Percentiles rank a stretch among this genome's conserved stretches.
Conservation (phyloP, 1,140 invertebrate species). For the Cyphomyrmex costatus region DNA sequence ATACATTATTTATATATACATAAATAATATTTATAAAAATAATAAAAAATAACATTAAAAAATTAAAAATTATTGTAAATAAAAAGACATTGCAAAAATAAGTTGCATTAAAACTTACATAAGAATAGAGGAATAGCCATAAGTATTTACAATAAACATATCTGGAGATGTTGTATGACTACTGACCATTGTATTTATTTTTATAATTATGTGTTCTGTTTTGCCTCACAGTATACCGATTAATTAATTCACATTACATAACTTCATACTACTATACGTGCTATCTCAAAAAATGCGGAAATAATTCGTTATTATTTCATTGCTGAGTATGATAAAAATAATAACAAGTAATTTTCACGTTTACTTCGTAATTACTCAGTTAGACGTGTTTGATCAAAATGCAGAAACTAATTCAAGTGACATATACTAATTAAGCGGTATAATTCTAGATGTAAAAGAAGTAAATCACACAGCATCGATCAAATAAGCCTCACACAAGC, state of each 20-base stretch:
- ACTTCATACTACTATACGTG: constrained; percentile 5
- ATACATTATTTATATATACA: no score
- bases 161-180: not conserved
- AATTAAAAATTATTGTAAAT: not conserved
- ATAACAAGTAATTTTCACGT: constrained; percentile 17
- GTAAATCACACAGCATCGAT: not conserved
- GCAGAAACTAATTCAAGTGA: not conserved
- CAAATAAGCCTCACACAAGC: not conserved
- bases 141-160: not conserved
- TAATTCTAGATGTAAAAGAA: not conserved
- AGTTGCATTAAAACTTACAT: not conserved
- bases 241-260: constrained; percentile 30
- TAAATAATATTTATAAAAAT: not conserved
- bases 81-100: not conserved
- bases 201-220: not conserved
- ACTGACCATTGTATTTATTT: not conserved
- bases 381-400: not conserved
- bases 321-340: not conserved
- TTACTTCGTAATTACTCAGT: not conserved
- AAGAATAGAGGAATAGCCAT: not conserved
- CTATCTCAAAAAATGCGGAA: not conserved
- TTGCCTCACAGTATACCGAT: not conserved
- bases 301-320: constrained; percentile 39
- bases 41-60: not conserved
- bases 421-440: not conserved